A percentile compares a stretch with the other conserved stretches of the same genome.
phyloP scores from a whole-genome alignment of 2,113 vertebrate species.

The Poeciliopsis prolifica region DNA sequence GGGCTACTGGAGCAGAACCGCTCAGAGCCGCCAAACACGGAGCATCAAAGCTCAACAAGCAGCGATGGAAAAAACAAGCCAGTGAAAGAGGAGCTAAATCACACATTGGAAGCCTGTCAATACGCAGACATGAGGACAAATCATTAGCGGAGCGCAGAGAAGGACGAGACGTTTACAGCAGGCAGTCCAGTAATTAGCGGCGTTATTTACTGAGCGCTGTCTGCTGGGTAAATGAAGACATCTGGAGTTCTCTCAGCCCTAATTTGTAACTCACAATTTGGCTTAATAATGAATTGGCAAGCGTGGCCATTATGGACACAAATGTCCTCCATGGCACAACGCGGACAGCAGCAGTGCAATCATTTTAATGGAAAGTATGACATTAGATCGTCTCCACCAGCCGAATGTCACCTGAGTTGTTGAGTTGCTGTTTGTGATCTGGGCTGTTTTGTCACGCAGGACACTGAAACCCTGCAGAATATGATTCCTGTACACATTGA shows the following conservation, averaged over 20 bases:
- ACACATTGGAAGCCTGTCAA: neutral
- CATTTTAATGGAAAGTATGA: neutral
- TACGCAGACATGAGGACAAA: neutral
- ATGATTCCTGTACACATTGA: too few species aligned
- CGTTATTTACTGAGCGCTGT: neutral
- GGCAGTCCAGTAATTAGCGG: neutral
- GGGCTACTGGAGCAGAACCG: constrained; percentile 52
- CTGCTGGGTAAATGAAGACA: neutral
- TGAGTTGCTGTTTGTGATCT: too few species aligned
- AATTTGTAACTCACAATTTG: too few species aligned
- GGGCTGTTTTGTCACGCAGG: too few species aligned
- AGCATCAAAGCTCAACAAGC: neutral
- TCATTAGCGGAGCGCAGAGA: neutral
- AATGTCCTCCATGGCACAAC: neutral
- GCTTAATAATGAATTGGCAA: neutral
- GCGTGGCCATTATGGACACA: neutral
- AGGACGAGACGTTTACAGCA: neutral
- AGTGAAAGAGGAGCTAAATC: neutral
- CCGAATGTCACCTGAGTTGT: neutral
- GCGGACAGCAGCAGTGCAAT: neutral
- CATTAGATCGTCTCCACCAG: too few species aligned
- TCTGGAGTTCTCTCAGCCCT: neutral
- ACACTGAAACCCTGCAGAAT: too few species aligned
- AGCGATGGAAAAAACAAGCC: constrained; percentile 7
- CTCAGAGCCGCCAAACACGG: constrained; percentile 10